Base-by-base conservation (phyloP, 1,140 invertebrate genomes). In the Plutomurus gul region DNA sequence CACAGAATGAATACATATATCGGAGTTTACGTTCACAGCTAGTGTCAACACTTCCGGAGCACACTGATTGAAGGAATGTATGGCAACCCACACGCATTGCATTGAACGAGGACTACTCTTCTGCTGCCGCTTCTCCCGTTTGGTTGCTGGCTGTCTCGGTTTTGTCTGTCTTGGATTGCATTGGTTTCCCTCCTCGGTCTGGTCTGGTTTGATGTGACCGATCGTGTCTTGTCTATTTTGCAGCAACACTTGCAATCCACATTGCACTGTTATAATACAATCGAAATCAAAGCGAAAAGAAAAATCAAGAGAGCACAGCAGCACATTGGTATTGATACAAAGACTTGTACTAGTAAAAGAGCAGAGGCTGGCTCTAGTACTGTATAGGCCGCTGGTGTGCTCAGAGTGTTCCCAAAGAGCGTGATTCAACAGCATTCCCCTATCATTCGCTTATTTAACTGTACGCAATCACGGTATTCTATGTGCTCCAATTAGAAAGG, bases 41-140 rank as follows among this genome's bases (percentile, higher is more conserved):
- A 39, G 70, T 72, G 70, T 72, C 70, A 72, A 72, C 70, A 72
- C 70, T 72, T 72, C 70, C 70, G 70, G 70, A 36, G 70, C 40
- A 43, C 70, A 72, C 70, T 30, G 36, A 72, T 72, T 72, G 25
- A 40, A 72, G 36, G n/a, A n/a, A n/a, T n/a, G n/a, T n/a, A 72
- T 40, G 70, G 56, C 56, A 65, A 65, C 13, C 56, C 25, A 65
- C 56, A 30, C 56, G 36, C 56, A 65, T 65, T 8, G 56, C 16
- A 36, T 33, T 65, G 11, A 30, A 33, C n/a, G n/a, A n/a, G n/a
- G n/a, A n/a, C 56, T 33, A 16, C 56, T 65, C 51, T 65, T 25
- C 27, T 65, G n/a, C 56, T 65, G 11, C 8, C 11, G 11, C 3
- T n/a, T 4, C n/a, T 3, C 8, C 16, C 20, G n/a, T 20, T 27